Conservation (phyloP, 1,140 invertebrate genomes). For the Ptiloglossa arizonensis region DNA sequence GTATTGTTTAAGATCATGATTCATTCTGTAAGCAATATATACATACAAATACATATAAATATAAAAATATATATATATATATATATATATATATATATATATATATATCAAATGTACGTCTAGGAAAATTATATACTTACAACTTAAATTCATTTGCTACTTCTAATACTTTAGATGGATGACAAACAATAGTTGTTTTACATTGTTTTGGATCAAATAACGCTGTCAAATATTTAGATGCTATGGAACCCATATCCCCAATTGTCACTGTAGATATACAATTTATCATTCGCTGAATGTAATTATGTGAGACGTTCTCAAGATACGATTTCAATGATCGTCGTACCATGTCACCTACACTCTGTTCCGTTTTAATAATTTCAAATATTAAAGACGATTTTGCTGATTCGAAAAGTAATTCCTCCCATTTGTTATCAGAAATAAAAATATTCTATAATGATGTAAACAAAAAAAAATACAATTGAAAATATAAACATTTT, state of each 20-base stretch:
- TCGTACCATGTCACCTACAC: slow-evolving; percentile 86
- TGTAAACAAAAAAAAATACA: slow-evolving; percentile 19
- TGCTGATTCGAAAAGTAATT: slow-evolving; percentile 89
- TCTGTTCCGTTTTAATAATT: slow-evolving; percentile 90
- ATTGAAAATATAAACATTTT: not conserved
- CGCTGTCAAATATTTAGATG: slow-evolving; percentile 86
- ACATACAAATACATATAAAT: slow-evolving; percentile 21
- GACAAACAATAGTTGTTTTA: slow-evolving; percentile 88
- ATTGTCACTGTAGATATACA: slow-evolving; percentile 86
- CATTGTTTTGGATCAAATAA: slow-evolving; percentile 84
- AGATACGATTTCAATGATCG: slow-evolving; percentile 89
- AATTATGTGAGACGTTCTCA: slow-evolving; percentile 85
- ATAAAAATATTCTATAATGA: slow-evolving; percentile 86
- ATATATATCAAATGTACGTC: slow-evolving; percentile 54
- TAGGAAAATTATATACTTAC: slow-evolving; percentile 80
- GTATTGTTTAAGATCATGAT: slow-evolving; percentile 79
- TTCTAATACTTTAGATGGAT: slow-evolving; percentile 88
- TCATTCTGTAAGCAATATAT: slow-evolving; percentile 77
- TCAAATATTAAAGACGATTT: slow-evolving; percentile 93
- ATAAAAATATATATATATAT: slow-evolving; percentile 59
- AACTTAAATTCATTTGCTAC: slow-evolving; percentile 85
- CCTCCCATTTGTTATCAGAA: slow-evolving; percentile 85
- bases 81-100: slow-evolving; percentile 73
- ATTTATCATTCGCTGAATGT: slow-evolving; percentile 87
- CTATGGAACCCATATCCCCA: slow-evolving; percentile 86